Evolutionary conservation across 2,797 vertebrate genomes (phyloP).

Genomic region (Tadarida brasiliensis): DNA sequence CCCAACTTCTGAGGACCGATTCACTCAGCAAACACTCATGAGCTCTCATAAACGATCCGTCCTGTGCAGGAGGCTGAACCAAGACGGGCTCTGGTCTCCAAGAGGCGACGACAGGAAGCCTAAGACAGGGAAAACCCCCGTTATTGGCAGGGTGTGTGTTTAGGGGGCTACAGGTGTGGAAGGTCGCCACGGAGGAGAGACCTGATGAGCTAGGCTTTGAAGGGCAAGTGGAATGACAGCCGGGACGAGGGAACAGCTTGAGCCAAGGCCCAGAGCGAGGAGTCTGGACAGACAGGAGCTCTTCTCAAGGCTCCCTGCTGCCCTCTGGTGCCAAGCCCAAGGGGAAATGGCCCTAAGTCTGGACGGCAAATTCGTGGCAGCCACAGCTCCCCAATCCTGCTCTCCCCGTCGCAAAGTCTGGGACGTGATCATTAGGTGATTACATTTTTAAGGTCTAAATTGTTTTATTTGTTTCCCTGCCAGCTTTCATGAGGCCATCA

Average conservation of each 20-base stretch:
- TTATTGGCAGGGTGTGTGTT: not conserved
- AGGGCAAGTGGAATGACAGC: not conserved
- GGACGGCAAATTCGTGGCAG: not conserved
- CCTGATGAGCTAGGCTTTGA: not conserved
- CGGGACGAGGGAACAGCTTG: not conserved
- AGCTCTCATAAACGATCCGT: not conserved
- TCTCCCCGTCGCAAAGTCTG: constrained; percentile 44
- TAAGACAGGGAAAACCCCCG: not conserved
- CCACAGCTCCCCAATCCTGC: not conserved
- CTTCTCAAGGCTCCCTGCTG: constrained; percentile 48
- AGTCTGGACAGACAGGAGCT: not conserved
- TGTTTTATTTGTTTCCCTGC: constrained; percentile 89
- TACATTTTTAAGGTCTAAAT: constrained; percentile 87
- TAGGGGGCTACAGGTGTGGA: not conserved
- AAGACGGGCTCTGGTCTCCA: not conserved
- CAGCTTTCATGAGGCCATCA: constrained; percentile 87
- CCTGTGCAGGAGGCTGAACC: not conserved
- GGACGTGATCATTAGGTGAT: constrained; percentile 86
- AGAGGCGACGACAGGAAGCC: not conserved
- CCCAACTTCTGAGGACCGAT: not conserved
- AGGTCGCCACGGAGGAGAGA: not conserved
- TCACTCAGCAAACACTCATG: not conserved
- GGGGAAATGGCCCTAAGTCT: not conserved
- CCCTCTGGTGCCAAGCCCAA: constrained; percentile 64
- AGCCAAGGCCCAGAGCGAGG: not conserved